Base-by-base conservation (phyloP, 2,888 invertebrate species). In the Nymphalis c-album region DNA sequence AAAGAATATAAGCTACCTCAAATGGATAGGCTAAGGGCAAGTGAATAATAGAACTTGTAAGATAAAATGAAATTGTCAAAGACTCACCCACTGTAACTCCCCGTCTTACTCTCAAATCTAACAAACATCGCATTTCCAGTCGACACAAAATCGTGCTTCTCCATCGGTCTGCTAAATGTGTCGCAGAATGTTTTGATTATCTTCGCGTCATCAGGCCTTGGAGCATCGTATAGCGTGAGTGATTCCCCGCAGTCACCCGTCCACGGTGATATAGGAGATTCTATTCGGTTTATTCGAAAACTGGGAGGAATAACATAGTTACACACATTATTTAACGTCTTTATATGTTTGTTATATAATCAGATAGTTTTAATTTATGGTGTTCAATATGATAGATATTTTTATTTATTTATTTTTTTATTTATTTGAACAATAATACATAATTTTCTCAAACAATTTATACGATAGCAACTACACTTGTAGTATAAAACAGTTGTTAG, bases 101-200 rank as follows among this genome's bases (percentile, higher is more conserved):
- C 98, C 1, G 97, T 97, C 83, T 97, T 97, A 87, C 97, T 97
- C 79, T 97, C 97, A 83, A 97, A 97, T 72, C 97, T 93, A 0
- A 98, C 97, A 79, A 96, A 97, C 77, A 98, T 94, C 0, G 97
- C 95, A 74, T 96, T 97, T 8, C 96, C 96, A 0, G 96, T 97
- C 0, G 97, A 97, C 0, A 98, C 96, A 75, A 98, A 98, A 84
- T 98, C 97, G 78, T 97, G 96, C 79, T 97, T 98, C 87, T 98
- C 97, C 96, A 97, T 96, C 0, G 97, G 97, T 73, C 97, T 95
- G 46, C 97, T 97, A 89, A 97, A 97, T 5, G 98, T 98, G 86
- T 98, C 98, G 87, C 98, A 98, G 89, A 98, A 98, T 0, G 97
- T 98, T 86, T 98, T 98, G 80, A 98, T 97, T 78, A 98, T 97